Conservation (phyloP, 2,797 vertebrate genomes). For the Echiichthys vipera region DNA sequence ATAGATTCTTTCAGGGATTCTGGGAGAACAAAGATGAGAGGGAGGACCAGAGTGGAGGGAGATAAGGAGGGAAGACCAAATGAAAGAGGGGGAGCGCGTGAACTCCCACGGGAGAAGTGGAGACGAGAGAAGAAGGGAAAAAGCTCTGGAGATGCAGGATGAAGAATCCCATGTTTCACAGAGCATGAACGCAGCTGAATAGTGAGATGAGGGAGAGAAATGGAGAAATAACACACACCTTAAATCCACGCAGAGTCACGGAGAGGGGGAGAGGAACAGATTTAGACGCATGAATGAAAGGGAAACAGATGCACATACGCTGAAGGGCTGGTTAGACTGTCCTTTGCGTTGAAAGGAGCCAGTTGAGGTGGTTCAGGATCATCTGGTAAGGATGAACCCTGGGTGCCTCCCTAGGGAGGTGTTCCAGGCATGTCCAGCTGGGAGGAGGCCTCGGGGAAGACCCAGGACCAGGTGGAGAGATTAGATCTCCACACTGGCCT, state of each 20-base stretch:
- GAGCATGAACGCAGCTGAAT: slow-evolving; percentile 19
- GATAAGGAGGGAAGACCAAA: slow-evolving; percentile 23
- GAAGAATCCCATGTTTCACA: slow-evolving; percentile 17
- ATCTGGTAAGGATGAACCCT: no score
- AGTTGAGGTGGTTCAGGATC: no score
- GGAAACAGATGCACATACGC: neutral
- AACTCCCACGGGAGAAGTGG: slow-evolving; percentile 43
- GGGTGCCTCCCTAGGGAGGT: no score
- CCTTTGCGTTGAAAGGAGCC: no score
- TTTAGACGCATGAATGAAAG: neutral
- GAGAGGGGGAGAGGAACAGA: no score
- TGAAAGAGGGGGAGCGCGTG: slow-evolving; percentile 2
- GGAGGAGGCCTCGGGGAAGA: no score
- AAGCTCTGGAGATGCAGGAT: slow-evolving; percentile 12
- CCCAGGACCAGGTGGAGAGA: no score
- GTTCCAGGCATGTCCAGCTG: no score
- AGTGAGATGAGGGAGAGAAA: slow-evolving; percentile 5
- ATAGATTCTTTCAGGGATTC: slow-evolving; percentile 57
- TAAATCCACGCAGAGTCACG: no score
- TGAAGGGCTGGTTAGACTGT: neutral
- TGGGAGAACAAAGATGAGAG: slow-evolving; percentile 52
- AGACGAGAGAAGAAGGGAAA: slow-evolving; percentile 12
- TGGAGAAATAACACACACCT: neutral
- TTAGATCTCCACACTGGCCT: no score
- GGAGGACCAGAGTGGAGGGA: slow-evolving; percentile 16